Conservation (phyloP, 2,113 vertebrate species). For the Megatriorchis doriae region DNA sequence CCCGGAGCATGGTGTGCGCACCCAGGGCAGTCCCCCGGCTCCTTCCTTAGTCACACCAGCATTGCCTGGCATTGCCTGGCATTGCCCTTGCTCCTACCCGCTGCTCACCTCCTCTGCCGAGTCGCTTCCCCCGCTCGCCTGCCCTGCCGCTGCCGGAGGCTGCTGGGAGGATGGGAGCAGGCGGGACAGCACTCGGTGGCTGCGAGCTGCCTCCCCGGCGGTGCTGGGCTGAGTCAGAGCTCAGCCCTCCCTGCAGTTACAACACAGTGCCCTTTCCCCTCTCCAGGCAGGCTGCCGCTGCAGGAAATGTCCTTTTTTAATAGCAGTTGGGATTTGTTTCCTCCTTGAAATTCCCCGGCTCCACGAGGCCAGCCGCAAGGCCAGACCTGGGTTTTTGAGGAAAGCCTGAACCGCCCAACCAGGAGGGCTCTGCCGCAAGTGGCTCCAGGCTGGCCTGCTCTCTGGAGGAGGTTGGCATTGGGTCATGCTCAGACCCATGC, state of each 20-base stretch:
- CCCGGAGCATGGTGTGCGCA: accelerated
- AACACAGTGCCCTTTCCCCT: slow-evolving; percentile 65
- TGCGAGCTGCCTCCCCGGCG: not conserved
- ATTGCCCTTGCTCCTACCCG: not conserved
- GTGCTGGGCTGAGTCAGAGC: slow-evolving; percentile 32
- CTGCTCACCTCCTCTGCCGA: slow-evolving; percentile 1
- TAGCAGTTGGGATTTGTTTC: slow-evolving; percentile 56
- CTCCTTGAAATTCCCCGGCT: slow-evolving; percentile 40
- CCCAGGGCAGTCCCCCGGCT: not conserved
- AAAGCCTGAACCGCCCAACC: not conserved
- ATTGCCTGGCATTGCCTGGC: not conserved
- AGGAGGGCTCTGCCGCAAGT: not conserved
- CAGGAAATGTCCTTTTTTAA: slow-evolving; percentile 64
- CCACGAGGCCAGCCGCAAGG: not conserved
- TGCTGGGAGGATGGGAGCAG: not conserved
- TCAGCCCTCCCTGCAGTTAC: slow-evolving; percentile 37
- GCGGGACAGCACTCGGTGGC: not conserved
- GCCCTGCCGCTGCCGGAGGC: not conserved
- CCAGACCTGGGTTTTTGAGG: not conserved
- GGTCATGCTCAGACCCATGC: not conserved
- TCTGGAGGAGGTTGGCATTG: too few species aligned
- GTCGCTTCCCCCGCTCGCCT: not conserved
- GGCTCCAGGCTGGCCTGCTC: accelerated
- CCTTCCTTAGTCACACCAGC: not conserved
- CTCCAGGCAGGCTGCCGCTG: slow-evolving; percentile 7